Percentiles rank a stretch among this genome's conserved stretches.
Conservation (phyloP, 2,888 invertebrate species). For the Melanostoma mellinum region DNA sequence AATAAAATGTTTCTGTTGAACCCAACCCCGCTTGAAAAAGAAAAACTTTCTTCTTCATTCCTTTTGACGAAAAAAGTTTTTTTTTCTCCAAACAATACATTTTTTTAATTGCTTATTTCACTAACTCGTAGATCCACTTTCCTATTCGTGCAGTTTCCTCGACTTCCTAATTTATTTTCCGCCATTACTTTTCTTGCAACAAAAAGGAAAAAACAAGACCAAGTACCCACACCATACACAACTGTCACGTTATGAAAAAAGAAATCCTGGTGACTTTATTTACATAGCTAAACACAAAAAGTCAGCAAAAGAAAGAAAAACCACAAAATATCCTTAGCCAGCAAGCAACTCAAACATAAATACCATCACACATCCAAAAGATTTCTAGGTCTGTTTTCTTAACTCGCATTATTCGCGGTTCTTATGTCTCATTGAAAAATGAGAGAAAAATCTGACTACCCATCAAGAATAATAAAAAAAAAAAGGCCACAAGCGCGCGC, state of each 20-base stretch:
- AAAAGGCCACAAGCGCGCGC: conserved; percentile 61
- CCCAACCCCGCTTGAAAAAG: too few species aligned
- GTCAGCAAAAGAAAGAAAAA: neutral
- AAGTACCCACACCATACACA: neutral
- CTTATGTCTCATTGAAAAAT: conserved; percentile 22
- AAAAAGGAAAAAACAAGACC: conserved; percentile 6
- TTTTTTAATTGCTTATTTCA: conserved; percentile 15
- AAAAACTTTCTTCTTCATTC: too few species aligned
- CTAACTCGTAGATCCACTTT: neutral
- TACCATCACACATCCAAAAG: conserved; percentile 31
- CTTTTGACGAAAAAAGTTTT: neutral
- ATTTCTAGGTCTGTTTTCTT: conserved; percentile 50
- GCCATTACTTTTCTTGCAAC: conserved; percentile 12
- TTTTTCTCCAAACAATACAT: neutral
- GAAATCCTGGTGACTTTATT: conserved; percentile 26
- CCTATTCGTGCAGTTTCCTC: neutral
- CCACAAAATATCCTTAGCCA: neutral
- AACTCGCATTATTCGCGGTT: conserved; percentile 52
- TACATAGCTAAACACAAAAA: neutral
- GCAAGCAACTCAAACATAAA: neutral
- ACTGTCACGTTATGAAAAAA: conserved; percentile 9
- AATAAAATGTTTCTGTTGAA: too few species aligned
- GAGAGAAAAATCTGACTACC: conserved; percentile 29
- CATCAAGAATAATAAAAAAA: neutral
- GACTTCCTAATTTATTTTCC: conserved; percentile 2